Conservation (phyloP, 1,140 invertebrate genomes). For the Rhagoletis pomonella region DNA sequence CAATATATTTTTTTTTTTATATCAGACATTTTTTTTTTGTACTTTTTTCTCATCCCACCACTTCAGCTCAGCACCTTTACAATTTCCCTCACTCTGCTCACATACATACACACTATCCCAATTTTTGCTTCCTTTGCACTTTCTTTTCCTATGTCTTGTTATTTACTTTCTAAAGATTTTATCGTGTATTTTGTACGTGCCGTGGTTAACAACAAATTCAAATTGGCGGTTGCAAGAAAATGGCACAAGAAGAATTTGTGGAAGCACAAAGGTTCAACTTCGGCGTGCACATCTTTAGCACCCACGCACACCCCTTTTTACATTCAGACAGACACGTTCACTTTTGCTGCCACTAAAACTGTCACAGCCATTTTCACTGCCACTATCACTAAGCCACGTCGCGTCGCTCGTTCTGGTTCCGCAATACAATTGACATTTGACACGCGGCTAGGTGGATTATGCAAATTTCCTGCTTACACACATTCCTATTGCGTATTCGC, state of each 20-base stretch:
- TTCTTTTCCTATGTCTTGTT: neutral
- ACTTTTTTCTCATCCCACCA: neutral
- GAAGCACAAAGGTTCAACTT: conserved; percentile 6
- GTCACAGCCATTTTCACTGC: conserved; percentile 5
- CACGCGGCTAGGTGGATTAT: neutral
- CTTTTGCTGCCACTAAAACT: neutral
- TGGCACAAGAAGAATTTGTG: neutral
- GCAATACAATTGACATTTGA: conserved; percentile 37
- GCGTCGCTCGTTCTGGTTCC: neutral
- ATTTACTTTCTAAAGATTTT: conserved; percentile 29
- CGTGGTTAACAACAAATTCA: conserved; percentile 44
- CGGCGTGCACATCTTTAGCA: neutral
- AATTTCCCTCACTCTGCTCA: neutral
- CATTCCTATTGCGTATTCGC: neutral
- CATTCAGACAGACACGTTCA: conserved; percentile 12
- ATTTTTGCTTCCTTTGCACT: neutral
- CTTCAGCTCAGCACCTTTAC: neutral
- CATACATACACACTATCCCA: neutral
- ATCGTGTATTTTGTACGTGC: conserved; percentile 35
- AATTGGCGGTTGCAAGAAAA: conserved; percentile 15
- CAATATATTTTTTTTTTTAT: neutral
- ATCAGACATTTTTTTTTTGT: neutral
- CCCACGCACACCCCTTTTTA: neutral
- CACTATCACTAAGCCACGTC: neutral
- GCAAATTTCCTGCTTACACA: neutral